Base-by-base conservation (phyloP, 2,888 invertebrate species). In the Anoncus sp. region DNA sequence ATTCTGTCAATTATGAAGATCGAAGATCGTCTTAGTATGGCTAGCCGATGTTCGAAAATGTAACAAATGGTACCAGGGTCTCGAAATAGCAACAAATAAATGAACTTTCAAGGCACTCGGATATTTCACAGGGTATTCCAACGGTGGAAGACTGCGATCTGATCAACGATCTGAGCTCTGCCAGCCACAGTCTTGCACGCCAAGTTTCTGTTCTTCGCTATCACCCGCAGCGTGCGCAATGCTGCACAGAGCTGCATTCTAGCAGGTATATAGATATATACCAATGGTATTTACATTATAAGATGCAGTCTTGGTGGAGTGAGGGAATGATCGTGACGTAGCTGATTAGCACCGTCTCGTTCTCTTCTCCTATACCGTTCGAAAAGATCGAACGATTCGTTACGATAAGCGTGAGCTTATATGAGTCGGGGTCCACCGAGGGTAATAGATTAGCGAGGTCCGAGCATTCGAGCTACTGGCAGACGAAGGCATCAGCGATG, bases 361-460 rank as follows among this genome's bases (percentile, higher is more conserved):
- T 83, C 84, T 83, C 85, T 87, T 47, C 85, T 84, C 85, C 86
- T 82, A 85, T 84, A 79, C 69, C 69, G 75, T 69, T 67, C 69
- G 69, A 45, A 45, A 65, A 51, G 76, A 78, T 72, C 62, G 62
- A 71, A 82, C 81, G 87, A 88, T 88, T 86, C 82, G 85, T 81
- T 60, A 74, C 87, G 88, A 87, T 87, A 86, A 85, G 85, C 84
- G 24, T 84, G 85, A 67, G 76, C 70, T 65, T 87, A 88, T 89
- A 89, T 87, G 88, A 89, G 87, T 84, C 85, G 84, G 66, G 84
- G 84, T 84, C 78, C 82, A 83, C 81, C 83, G 86, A 82, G 87
- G 88, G 87, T 89, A 90, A 90, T 89, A 88, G 87, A 90, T 90
- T 88, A 88, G 84, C 81, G 78, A 57, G 45, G 62, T 67, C 62